Evolutionary conservation across 2,797 vertebrate species (phyloP), one percentile per base, ranked within the genome.

Genomic region (Ciconia nigra): DNA sequence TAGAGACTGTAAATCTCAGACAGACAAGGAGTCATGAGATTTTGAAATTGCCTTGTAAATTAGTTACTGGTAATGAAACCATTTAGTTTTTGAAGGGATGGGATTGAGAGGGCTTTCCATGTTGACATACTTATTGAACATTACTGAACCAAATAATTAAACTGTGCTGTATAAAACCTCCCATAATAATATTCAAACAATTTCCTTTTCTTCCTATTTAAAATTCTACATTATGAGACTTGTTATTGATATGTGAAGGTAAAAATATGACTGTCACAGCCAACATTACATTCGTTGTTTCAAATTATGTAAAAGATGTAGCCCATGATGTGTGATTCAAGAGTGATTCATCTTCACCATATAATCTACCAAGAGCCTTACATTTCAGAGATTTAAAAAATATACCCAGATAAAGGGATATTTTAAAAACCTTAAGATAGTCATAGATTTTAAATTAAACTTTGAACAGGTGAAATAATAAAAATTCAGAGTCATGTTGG

Each of bases 61-160:
- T 98, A 98, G 96, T 93, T 96, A 90, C 97, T 96, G 88, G 94
- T 98, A 98, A 97, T 98, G 97, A 98, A 98, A 98, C 95, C 96
- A 97, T 98, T 98, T 96, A 96, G 96, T 95, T 97, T 98, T 97
- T 95, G 97, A 98, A 96, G 66, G 95, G 92, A 96, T 71, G 79
- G 72, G 90, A 96, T 96, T 94, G 95, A 90, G 95, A 98, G 96
- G 97, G 96, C 96, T 98, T 97, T 98, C 91, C 96, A 93, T 46
- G 1, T 85, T 92, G 85, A 98, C 98, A 97, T 97, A 98, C 98
- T 98, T 98, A 98, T 95, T 96, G 94, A 98, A 93, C 94, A 98
- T 97, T 98, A 97, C 96, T 97, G 98, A 98, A 98, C 97, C 98
- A 98, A 98, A 98, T 98, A 98, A 98, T 98, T 98, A 98, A 97